Evolutionary conservation across 2,888 invertebrate genomes (phyloP), one percentile per base, ranked within the genome.

Genomic region (Dichetophora obliterata): DNA sequence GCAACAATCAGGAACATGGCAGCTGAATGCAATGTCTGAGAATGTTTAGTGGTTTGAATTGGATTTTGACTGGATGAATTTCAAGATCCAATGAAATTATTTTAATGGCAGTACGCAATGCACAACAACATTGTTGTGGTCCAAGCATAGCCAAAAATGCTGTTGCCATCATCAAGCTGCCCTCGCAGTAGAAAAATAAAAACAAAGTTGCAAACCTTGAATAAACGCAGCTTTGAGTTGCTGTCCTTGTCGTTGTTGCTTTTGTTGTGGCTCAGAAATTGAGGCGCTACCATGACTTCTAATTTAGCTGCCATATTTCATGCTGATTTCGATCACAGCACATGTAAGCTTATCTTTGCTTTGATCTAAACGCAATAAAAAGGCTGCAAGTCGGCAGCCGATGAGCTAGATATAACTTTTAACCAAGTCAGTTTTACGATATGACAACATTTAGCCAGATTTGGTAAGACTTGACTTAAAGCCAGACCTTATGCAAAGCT

Each of bases 401-500:
- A 22, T 54, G 54, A 19, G 54, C 54, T n/a, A n/a, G n/a, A 22
- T 54, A 19, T 54, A 19, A 34, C 16, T 37, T 37, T 6, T 8
- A 66, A 5, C 34, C 16, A 24, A 24, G 34, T 66, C 19, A 19
- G 3, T 34, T 37, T 50, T 5, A 43, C 16, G 50, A 50, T 50
- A 65, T 63, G 50, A 65, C 63, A 80, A 80, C 78, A 77, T 75
- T 80, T 77, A 76, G 79, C 81, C 80, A 81, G 80, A 81, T 80
- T 80, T 81, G 80, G 80, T 78, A 79, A 80, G 79, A 76, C 78
- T 78, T 81, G 78, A 78, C 78, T 77, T 63, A 16, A 75, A 75
- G 57, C 68, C 57, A 24, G 19, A 16, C 37, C 27, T 14, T 34
- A n/a, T 50, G 54, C 70, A 69, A 57, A 50, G 70, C 72, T 77